Conservation (phyloP, 2,113 vertebrate species). For the Hemiprocne comata region DNA sequence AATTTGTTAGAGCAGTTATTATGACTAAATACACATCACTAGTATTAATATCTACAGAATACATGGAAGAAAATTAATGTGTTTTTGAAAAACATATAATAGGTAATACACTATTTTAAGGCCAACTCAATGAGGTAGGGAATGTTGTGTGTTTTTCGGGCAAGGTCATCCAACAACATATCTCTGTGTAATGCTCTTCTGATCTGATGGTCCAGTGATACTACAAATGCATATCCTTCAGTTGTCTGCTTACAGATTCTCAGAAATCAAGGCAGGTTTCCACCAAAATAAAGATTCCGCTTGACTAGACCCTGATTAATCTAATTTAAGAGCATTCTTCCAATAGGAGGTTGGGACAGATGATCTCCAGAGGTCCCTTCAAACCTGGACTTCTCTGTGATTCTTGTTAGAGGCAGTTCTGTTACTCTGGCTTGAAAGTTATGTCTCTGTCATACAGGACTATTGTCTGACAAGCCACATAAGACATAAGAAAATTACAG, state of each 20-base stretch:
- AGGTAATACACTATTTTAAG: not conserved
- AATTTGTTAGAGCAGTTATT: not conserved
- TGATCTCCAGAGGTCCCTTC: not conserved
- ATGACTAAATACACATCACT: not conserved
- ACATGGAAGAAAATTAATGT: not conserved
- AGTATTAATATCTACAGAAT: not conserved
- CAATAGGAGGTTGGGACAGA: not conserved
- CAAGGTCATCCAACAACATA: not conserved
- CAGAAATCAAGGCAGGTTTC: not conserved
- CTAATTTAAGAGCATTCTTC: not conserved
- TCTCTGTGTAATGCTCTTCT: not conserved
- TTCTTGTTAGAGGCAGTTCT: not conserved
- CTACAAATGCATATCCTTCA: not conserved
- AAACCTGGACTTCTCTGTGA: not conserved
- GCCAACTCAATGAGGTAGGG: not conserved
- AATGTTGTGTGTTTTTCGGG: not conserved
- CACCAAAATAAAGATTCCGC: not conserved
- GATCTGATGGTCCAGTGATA: not conserved
- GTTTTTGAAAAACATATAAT: not conserved
- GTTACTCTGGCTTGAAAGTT: not conserved
- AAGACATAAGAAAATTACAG: fast-evolving
- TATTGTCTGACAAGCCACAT: not conserved
- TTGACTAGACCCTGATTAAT: not conserved
- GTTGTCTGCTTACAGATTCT: not conserved
- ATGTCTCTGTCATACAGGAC: not conserved